Evolutionary conservation across 1,140 invertebrate species (phyloP), one percentile per base, ranked within the genome.

Genomic region (Drosophila kanapiae): DNA sequence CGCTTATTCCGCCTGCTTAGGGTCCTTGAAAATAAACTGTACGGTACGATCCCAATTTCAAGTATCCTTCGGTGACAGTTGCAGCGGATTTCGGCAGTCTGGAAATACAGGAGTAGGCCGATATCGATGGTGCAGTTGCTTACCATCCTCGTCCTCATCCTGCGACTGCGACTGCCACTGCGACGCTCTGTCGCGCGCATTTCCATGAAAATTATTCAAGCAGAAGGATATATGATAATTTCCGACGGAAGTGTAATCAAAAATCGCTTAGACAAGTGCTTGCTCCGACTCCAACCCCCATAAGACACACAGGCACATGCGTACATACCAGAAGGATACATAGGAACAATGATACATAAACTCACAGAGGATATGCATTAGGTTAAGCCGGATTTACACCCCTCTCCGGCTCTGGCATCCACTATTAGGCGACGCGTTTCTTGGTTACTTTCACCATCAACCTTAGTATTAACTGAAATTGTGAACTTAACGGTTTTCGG

Each of bases 171-270:
- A 31, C 31, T 6, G 31, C 31, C 3, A 48, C 23, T 23, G 23
- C 23, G 23, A 23, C 23, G 23, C 23, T 29, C 48, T 62, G 74
- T 79, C 86, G 71, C 77, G 77, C 82, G 78, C 78, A 76, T 90
- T 71, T 85, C 70, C 68, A 91, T 88, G 71, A 83, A 92, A 92
- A 90, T 92, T 91, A 92, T 92, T 92, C 91, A 91, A 87, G 91
- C 82, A 91, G 90, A 92, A 92, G 91, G 90, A 91, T 92, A 91
- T 92, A 92, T 92, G 91, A 92, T 92, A 92, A 92, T 92, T 92
- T 92, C 91, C 91, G 91, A 64, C 91, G 91, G 91, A 92, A 92
- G 87, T 91, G 91, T 92, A 92, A 92, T 92, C 91, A 92, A 92
- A 92, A 92, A 92, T 92, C 91, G 91, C 91, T 92, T 92, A 92